phyloP scores from a whole-genome alignment of 1,140 invertebrate genomes.

The Aporrectodea caliginosa region DNA sequence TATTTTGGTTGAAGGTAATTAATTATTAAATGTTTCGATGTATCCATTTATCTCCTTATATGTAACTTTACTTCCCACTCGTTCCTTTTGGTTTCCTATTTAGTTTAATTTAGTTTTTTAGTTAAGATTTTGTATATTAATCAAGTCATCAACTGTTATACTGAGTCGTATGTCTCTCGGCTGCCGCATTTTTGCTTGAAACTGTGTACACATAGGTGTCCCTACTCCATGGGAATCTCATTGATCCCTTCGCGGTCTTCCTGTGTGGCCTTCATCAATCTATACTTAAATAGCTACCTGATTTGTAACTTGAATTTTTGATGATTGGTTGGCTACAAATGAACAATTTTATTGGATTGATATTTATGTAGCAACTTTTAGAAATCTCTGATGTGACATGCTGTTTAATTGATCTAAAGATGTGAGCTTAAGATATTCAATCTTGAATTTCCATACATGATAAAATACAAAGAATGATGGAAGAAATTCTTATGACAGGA shows the following conservation, averaged over 20 bases:
- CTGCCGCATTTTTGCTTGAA: too few species aligned
- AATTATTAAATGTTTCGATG: conserved; percentile 39
- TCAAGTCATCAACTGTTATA: too few species aligned
- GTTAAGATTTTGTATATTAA: background rate
- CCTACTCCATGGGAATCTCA: background rate
- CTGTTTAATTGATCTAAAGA: background rate
- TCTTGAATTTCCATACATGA: background rate
- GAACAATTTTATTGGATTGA: too few species aligned
- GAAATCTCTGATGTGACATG: background rate
- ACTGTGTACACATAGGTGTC: background rate
- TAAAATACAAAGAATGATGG: background rate
- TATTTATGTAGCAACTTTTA: background rate
- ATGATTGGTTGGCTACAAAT: too few species aligned
- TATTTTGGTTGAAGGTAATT: conserved; percentile 1
- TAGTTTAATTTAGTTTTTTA: background rate
- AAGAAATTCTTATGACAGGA: background rate
- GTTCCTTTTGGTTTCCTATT: conserved; percentile 35
- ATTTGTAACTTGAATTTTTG: too few species aligned
- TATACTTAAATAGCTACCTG: background rate
- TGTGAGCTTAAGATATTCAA: background rate
- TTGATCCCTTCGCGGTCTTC: background rate
- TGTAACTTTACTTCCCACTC: conserved; percentile 49
- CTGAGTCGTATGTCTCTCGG: too few species aligned
- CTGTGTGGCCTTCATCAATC: background rate
- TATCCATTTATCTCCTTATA: too few species aligned